These are phyloP conservation scores for Triops cancriformis DNA, from an alignment of 1,140 invertebrate genomes.

Conservation along the genomic window DNA sequence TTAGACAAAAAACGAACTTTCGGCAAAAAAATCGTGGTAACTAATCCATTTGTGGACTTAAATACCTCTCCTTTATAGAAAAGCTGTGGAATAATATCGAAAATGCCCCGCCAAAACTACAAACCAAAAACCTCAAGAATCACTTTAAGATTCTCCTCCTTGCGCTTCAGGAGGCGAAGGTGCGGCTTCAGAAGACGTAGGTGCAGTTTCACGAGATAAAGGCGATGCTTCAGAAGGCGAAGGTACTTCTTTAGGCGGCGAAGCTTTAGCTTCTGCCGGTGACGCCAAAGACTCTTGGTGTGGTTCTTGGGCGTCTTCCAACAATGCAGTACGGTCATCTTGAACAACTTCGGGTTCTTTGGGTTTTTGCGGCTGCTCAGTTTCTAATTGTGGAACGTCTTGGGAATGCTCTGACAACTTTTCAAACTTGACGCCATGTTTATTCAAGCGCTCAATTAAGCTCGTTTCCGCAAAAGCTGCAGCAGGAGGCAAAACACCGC, in stretches of 20 bases:
- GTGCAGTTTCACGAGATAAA: too few species aligned
- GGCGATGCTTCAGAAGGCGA: too few species aligned
- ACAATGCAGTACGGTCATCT: neutral
- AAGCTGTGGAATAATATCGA: neutral
- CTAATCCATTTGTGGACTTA: neutral
- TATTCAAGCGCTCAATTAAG: slow-evolving; percentile 51
- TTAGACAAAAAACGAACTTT: neutral
- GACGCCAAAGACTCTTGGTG: neutral
- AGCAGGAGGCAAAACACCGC: slow-evolving; percentile 52
- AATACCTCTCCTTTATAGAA: neutral
- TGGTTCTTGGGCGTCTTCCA: neutral
- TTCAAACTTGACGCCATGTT: slow-evolving; percentile 53
- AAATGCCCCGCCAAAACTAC: neutral
- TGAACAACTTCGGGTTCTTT: neutral
- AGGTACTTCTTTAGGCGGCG: too few species aligned
- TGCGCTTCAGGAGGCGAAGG: neutral
- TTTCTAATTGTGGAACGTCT: neutral
- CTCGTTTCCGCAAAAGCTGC: slow-evolving; percentile 53
- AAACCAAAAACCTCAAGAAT: neutral
- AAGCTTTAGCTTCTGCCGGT: neutral
- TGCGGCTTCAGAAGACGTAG: too few species aligned
- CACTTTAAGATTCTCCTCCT: neutral
- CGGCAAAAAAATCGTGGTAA: neutral
- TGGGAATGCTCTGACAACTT: slow-evolving; percentile 32
- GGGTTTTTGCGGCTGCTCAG: neutral